Base-by-base conservation (phyloP, 2,113 vertebrate genomes). In the Brachirus orientalis region DNA sequence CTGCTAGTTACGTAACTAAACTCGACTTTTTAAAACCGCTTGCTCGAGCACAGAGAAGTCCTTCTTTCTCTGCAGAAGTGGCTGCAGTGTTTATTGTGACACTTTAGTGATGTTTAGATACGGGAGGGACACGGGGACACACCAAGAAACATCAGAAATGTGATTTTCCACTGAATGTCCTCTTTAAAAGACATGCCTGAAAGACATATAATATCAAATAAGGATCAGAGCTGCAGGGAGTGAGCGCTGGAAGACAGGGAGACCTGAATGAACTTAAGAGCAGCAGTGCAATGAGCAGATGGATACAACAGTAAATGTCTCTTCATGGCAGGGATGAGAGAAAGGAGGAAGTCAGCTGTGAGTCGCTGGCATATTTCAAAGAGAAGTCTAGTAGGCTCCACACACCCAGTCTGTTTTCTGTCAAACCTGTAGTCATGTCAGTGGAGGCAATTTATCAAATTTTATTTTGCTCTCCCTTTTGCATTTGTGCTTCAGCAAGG, bases 171-270 rank as follows among this genome's bases (percentile, higher is more conserved):
- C n/a, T n/a, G n/a, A n/a, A n/a, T n/a, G n/a, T n/a, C n/a, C n/a
- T n/a, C n/a, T n/a, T n/a, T 75, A 83, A 90, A 90, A 80, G 79
- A 86, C 77, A 91, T 82, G 71, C 80, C 59, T 75, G 79, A 69
- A 83, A 70, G 81, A 89, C 82, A 75, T 71, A 65, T 84, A 69
- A 85, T 89, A 87, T 89, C 69, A 79, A 90, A 91, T 84, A 82
- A 81, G 87, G 88, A 89, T 69, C 48, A 43, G 14, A 67, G 73
- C 75, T 45, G 62, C 10, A n/a, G 19, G 48, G 63, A 74, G 59
- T 28, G 55, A 69, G 43, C 3, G 28, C 18, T 11, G 36, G 54
- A 37, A 12, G 69, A 51, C 4, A 46, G 57, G 7, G n/a, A 10
- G 11, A 67, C 74, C 53, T 51, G 10, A 40, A 65, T 46, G 44